phyloP scores from a whole-genome alignment of 2,113 vertebrate species.

The Paralichthys olivaceus region DNA sequence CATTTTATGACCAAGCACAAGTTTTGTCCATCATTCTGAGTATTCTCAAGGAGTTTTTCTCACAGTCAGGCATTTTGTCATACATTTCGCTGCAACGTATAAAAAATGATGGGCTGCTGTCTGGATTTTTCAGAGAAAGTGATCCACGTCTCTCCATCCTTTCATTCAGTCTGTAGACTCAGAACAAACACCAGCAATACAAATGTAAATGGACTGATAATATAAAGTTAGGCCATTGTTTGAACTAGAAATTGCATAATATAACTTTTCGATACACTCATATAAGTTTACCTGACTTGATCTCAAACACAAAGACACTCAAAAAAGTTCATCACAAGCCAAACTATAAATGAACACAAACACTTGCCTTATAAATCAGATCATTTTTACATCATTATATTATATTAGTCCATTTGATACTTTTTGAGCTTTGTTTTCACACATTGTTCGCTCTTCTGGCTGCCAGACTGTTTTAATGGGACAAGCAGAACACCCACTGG shows the following conservation, averaged over 20 bases:
- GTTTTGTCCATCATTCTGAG: slow-evolving; percentile 14
- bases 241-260: not conserved
- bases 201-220: too few relatives aligned
- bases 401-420: slow-evolving; percentile 3
- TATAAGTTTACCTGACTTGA: too few relatives aligned
- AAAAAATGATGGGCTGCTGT: not conserved
- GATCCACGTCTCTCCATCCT: not conserved
- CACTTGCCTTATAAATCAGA: slow-evolving; percentile 13
- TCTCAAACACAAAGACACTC: too few relatives aligned
- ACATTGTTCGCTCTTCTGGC: slow-evolving; percentile 25
- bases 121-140: not conserved
- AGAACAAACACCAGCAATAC: not conserved
- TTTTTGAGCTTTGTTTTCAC: slow-evolving; percentile 31
- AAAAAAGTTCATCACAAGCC: not conserved
- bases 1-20: slow-evolving; percentile 10
- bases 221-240: not conserved
- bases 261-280: not conserved
- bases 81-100: not conserved
- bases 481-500: slow-evolving; percentile 16
- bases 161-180: not conserved
- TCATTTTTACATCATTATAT: slow-evolving; percentile 34
- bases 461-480: slow-evolving; percentile 24
- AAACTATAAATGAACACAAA: not conserved
- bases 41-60: not conserved
- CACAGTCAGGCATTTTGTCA: not conserved